Base-by-base conservation (phyloP, 1,140 invertebrate genomes). In the Uloborus diversus region DNA sequence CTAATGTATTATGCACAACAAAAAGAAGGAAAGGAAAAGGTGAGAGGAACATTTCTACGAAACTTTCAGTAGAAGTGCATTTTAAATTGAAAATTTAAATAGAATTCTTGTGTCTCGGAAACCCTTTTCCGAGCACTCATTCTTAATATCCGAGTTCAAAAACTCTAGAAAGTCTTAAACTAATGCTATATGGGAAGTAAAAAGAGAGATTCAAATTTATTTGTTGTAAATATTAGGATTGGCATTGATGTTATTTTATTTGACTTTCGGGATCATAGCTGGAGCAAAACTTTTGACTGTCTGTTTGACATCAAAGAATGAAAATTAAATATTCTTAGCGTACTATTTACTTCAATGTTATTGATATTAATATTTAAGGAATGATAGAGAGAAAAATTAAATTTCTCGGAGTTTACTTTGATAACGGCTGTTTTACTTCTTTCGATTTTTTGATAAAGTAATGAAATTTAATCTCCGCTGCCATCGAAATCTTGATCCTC, bases 81-180 rank as follows among this genome's bases (percentile, higher is more conserved):
- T 73, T 59, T 35, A 73, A 73, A 73, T 73, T 73, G 70, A 73
- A 73, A 73, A 73, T 73, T 73, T 73, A 73, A 73, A 73, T 73
- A 73, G 70, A 73, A 61, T 73, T 73, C 57, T 62, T 73, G 37
- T 71, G 47, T 23, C 37, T 51, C 49, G 5, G 5, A 7, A 59
- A 59, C n/a, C 32, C 1, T n/a, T 49, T 62, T 4, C 25, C 28
- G 49, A 53, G 14, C n/a, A 9, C 13, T 30, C 47, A 14, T 20
- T 49, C 7, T 49, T 32, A 17, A 42, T 59, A 30, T 42, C 61
- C 37, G 32, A 14, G n/a, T 59, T 30, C 14, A 23, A 3, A 27
- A 17, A 25, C 4, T n/a, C n/a, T n/a, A n/a, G n/a, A n/a, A n/a
- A n/a, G n/a, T n/a, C n/a, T 35, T 73, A 62, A 73, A 73, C 62